Percentiles rank a stretch among this genome's conserved stretches.
phyloP scores from a whole-genome alignment of 2,797 vertebrate species.

The Galagoides demidoff region DNA sequence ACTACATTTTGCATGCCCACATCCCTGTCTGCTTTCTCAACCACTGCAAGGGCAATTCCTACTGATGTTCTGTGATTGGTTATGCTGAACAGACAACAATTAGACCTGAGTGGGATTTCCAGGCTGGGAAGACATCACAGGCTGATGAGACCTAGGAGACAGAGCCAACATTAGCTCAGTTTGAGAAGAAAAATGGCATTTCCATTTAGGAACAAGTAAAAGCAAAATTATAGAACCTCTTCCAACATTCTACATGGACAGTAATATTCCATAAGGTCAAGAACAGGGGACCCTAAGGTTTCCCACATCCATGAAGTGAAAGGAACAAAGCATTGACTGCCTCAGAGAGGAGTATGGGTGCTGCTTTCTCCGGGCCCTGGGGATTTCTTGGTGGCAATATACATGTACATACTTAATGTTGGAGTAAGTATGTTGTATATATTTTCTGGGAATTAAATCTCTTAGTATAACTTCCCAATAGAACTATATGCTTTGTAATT shows the following conservation, averaged over 20 bases:
- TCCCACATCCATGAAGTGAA: neutral
- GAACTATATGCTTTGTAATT: conserved; percentile 39
- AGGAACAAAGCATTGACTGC: neutral
- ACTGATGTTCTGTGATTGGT: neutral
- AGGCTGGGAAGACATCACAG: neutral
- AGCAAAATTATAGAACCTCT: neutral
- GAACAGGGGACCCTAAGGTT: neutral
- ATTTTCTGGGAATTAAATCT: conserved; percentile 54
- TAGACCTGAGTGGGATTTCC: neutral
- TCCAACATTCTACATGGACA: neutral
- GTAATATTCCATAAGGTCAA: neutral
- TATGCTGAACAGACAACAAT: neutral
- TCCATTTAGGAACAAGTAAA: conserved; percentile 12
- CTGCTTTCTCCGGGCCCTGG: neutral
- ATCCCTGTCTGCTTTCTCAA: neutral
- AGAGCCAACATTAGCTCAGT: neutral
- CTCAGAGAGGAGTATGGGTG: neutral
- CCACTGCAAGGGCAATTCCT: neutral
- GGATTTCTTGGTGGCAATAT: neutral
- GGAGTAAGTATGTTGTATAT: neutral
- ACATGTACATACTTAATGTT: neutral
- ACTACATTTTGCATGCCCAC: neutral
- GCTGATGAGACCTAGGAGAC: neutral
- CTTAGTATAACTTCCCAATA: conserved; percentile 19
- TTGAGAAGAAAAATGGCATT: neutral